These are phyloP conservation scores for Quadroppia sp. DNA, from an alignment of 2,888 invertebrate genomes.

Conservation along the genomic window DNA sequence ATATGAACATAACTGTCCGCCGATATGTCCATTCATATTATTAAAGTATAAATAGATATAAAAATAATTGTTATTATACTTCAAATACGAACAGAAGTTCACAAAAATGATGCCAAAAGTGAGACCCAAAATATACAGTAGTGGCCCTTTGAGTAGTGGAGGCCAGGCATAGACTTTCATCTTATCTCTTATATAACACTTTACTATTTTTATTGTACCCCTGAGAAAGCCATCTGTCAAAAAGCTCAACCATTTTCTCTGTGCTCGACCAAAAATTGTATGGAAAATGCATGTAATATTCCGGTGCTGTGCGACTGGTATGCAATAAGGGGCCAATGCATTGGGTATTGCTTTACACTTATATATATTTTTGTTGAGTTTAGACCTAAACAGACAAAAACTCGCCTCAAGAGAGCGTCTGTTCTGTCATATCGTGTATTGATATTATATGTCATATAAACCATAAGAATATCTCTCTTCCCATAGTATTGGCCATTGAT, in stretches of 20 bases:
- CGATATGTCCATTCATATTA: too few species aligned
- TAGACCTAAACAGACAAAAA: constrained; percentile 16
- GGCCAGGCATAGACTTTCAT: constrained; percentile 11
- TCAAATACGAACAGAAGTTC: background rate
- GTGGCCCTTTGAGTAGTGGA: constrained; percentile 1
- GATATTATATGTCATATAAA: constrained; percentile 30
- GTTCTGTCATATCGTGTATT: constrained; percentile 21
- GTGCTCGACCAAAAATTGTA: background rate
- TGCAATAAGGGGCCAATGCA: background rate
- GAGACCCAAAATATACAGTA: background rate
- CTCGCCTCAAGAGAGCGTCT: constrained; percentile 30
- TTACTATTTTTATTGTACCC: constrained; percentile 33
- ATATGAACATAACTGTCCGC: too few species aligned
- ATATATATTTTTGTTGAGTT: background rate
- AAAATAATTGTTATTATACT: background rate
- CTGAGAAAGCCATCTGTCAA: constrained; percentile 36
- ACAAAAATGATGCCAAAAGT: background rate
- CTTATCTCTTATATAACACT: constrained; percentile 36
- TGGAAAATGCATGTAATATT: constrained; percentile 8
- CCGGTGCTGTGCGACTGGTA: background rate
- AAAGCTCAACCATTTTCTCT: constrained; percentile 19
- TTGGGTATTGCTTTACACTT: constrained; percentile 23
- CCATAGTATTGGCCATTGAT: background rate
- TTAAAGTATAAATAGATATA: background rate
- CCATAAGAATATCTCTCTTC: constrained; percentile 20